Evolutionary conservation across 1,140 invertebrate species (phyloP), one percentile per base, ranked within the genome.

Genomic region (Lordiphosa mommai): DNA sequence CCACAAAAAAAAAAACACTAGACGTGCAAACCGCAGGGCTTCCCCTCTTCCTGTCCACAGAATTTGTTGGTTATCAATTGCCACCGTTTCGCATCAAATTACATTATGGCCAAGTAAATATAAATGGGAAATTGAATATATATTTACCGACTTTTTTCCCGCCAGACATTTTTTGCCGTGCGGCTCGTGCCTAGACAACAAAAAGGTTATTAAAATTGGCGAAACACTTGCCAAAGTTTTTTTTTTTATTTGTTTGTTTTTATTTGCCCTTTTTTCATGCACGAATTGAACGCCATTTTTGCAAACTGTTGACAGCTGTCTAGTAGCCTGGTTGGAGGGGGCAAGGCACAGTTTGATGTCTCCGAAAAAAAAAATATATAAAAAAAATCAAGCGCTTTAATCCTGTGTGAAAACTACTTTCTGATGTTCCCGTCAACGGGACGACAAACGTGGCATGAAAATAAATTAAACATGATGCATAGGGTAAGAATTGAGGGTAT

Each of bases 301-400:
- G 61, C 53, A 70, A 82, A 60, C 63, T 71, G 76, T 57, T 74
- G 76, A 74, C 76, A 82, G 76, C 76, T 80, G 76, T 51, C 58
- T 14, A 16, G 7, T 10, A 4, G 47, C 4, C 8, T n/a, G 40
- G 37, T 0, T 17, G n/a, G 37, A 13, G 12, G 14, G 12, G 46
- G 48, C 32, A 30, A 20, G 48, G 51, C 10, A 30, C n/a, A n/a
- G 10, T 14, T 27, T 16, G 33, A 30, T 13, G 5, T 12, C 20
- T 37, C 16, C 29, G 14, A 32, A 9, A 32, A 13, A 30, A 44
- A 49, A 47, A 47, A 33, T 14, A 29, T 8, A 23, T n/a, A 48
- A 12, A 37, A 49, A 49, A 37, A 61, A 36, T 14, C 55, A 65
- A 80, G 65, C 60, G 61, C 53, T 80, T 70, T 64, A 82, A 61